phyloP scores from a whole-genome alignment of 2,888 invertebrate species.

The Vesta saturnalis region DNA sequence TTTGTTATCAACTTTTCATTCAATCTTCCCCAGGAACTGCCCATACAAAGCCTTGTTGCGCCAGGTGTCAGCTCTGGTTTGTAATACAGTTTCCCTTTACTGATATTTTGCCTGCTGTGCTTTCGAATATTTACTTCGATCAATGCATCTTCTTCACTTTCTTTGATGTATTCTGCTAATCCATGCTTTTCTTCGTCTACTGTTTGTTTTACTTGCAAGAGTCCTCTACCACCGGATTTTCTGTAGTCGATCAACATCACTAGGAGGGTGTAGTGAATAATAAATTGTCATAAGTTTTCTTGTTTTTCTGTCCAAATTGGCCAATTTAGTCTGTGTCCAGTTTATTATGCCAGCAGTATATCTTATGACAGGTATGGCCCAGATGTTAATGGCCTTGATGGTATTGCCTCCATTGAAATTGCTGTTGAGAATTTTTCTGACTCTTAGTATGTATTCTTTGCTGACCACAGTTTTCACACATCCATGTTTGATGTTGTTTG shows the following conservation, averaged over 20 bases:
- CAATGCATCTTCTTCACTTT: neutral
- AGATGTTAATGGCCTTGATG: neutral
- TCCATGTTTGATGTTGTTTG: neutral
- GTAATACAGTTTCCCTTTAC: too few species aligned
- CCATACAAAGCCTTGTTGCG: neutral
- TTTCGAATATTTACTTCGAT: neutral
- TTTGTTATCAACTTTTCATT: neutral
- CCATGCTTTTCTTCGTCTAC: neutral
- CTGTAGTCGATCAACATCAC: neutral
- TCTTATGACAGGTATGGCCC: neutral
- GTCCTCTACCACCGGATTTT: neutral
- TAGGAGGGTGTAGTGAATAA: too few species aligned
- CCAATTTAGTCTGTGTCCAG: neutral
- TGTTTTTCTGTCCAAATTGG: neutral
- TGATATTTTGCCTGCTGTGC: neutral
- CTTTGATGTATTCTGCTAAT: neutral
- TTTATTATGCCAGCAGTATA: too few species aligned
- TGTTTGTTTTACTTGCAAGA: neutral
- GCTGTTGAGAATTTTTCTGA: too few species aligned
- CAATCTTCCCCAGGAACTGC: neutral
- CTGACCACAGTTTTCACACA: neutral
- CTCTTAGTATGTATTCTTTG: too few species aligned
- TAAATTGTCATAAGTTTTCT: too few species aligned
- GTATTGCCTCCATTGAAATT: too few species aligned
- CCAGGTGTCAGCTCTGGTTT: too few species aligned